phyloP scores from a whole-genome alignment of 2,113 vertebrate genomes.

The Etheostoma spectabile region DNA sequence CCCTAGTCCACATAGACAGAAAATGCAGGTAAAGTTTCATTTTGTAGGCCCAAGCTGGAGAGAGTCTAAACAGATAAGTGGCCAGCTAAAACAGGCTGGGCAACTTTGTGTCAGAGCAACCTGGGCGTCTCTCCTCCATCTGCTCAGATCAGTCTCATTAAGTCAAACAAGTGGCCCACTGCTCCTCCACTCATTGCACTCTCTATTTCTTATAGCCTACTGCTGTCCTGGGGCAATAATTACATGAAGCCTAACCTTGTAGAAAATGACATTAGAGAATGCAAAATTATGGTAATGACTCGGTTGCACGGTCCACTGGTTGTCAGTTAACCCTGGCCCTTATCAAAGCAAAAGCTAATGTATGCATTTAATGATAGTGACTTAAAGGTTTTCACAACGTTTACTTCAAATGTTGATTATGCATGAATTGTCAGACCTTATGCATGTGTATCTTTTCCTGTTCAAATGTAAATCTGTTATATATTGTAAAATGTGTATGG shows the following conservation, averaged over 20 bases:
- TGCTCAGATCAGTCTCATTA: slow-evolving; percentile 79
- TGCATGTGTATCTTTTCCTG: not conserved
- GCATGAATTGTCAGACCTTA: not conserved
- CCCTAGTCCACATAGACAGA: not conserved
- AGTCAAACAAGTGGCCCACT: slow-evolving; percentile 67
- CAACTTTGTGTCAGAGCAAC: slow-evolving; percentile 49
- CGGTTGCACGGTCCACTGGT: slow-evolving; percentile 48
- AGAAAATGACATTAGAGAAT: slow-evolving; percentile 79
- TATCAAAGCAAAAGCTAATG: slow-evolving; percentile 22
- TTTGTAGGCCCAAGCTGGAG: not conserved
- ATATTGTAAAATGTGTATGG: not conserved
- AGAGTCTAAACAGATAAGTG: slow-evolving; percentile 45
- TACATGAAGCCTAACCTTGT: slow-evolving; percentile 78
- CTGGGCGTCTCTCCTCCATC: slow-evolving; percentile 67
- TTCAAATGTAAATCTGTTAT: not conserved
- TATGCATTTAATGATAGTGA: slow-evolving; percentile 20
- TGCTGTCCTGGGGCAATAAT: slow-evolving; percentile 65
- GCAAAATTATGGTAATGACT: slow-evolving; percentile 69
- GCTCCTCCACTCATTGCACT: slow-evolving; percentile 48
- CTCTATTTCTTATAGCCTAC: slow-evolving; percentile 42
- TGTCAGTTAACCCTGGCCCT: slow-evolving; percentile 48
- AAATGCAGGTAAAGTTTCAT: slow-evolving; percentile 1
- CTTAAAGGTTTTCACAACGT: slow-evolving; percentile 1
- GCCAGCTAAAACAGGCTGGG: slow-evolving; percentile 41
- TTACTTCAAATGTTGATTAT: slow-evolving; percentile 3